Conservation (phyloP, 2,113 vertebrate species). For the Todiramphus chloris region DNA sequence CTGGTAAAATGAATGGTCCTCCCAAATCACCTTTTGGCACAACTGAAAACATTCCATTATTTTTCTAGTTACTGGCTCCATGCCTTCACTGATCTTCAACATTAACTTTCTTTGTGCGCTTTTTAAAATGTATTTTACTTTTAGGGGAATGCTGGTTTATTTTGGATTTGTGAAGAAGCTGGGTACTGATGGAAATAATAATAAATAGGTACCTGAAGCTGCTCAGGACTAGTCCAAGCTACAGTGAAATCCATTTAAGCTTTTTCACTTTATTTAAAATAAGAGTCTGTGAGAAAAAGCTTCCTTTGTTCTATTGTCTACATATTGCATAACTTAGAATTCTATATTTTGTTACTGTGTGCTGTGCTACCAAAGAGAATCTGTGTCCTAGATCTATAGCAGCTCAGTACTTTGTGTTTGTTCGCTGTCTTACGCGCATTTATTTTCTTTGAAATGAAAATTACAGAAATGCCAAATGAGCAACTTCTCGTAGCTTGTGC, state of each 20-base stretch:
- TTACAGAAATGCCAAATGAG: neutral
- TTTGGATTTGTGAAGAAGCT: neutral
- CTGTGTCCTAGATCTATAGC: neutral
- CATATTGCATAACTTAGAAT: neutral
- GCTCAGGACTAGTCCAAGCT: neutral
- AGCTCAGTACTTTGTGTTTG: neutral
- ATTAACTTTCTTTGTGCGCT: neutral
- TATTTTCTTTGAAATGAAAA: slow-evolving; percentile 51
- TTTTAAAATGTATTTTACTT: neutral
- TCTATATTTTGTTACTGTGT: neutral
- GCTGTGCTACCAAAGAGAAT: neutral
- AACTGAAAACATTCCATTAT: neutral
- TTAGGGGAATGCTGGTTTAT: neutral
- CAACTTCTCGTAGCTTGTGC: neutral
- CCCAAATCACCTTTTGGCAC: neutral
- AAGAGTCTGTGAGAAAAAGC: neutral
- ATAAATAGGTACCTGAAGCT: neutral
- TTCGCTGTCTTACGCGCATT: neutral
- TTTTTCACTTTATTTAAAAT: neutral
- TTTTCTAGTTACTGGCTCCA: neutral
- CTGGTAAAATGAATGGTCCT: neutral
- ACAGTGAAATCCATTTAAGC: neutral
- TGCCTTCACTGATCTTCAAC: neutral
- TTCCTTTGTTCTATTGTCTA: neutral
- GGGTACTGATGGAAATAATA: neutral